A percentile compares a stretch with the other conserved stretches of the same genome.
These are phyloP conservation scores for Paradoxurus hermaphroditus DNA, from an alignment of 2,113 vertebrate genomes.

Conservation along the genomic window DNA sequence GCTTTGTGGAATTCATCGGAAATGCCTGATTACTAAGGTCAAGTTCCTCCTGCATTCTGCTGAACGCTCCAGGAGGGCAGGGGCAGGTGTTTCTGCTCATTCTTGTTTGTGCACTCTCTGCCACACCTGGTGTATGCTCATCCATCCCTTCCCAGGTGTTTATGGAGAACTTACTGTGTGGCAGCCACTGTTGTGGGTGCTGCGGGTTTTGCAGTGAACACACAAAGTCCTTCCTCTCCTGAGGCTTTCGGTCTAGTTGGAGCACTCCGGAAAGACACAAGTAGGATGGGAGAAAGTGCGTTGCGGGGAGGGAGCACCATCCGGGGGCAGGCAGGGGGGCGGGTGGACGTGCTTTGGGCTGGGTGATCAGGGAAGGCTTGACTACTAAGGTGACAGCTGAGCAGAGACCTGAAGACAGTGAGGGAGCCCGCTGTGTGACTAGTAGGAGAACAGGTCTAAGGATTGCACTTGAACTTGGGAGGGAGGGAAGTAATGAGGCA, in stretches of 20 bases:
- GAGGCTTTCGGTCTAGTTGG: not conserved
- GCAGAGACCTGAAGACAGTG: not conserved
- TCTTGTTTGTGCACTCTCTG: not conserved
- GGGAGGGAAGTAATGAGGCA: not conserved
- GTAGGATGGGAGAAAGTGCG: too few species aligned
- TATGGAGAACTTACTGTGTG: not conserved
- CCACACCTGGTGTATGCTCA: not conserved
- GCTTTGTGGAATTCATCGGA: not conserved
- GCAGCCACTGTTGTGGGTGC: too few species aligned
- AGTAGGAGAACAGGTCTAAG: not conserved
- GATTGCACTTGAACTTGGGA: not conserved
- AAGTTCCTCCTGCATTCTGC: not conserved
- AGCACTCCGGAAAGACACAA: not conserved
- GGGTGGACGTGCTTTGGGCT: not conserved
- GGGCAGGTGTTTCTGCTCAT: too few species aligned
- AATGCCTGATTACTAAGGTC: rapidly evolving
- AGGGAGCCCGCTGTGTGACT: not conserved
- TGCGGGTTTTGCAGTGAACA: not conserved
- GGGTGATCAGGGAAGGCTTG: not conserved
- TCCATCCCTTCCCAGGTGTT: not conserved
- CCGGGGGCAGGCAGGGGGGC: rapidly evolving
- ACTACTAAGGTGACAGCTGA: not conserved
- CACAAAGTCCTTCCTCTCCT: not conserved
- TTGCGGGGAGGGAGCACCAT: not conserved
- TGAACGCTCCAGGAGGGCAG: not conserved